These are phyloP conservation scores for Mungos mungo DNA, from an alignment of 2,113 vertebrate genomes.

Conservation along the genomic window DNA sequence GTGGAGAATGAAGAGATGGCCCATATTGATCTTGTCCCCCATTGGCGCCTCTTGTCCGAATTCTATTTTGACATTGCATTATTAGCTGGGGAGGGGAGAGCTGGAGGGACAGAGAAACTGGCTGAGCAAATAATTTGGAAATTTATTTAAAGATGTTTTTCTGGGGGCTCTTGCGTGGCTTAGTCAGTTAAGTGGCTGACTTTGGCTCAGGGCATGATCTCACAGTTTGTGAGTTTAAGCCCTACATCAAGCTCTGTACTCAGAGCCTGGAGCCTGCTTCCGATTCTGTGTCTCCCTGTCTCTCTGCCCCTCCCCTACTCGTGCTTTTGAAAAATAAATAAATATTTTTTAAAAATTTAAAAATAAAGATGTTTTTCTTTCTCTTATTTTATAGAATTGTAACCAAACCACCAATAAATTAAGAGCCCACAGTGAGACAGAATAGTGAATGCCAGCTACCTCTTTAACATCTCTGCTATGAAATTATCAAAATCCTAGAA, in stretches of 20 bases:
- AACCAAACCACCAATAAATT: background rate
- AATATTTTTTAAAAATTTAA: too few species aligned
- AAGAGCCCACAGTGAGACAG: background rate
- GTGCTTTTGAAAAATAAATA: too few species aligned
- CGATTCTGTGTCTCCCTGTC: too few species aligned
- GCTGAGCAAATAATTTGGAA: constrained; percentile 29
- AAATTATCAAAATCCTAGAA: background rate
- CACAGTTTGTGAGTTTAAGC: too few species aligned
- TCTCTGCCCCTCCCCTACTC: too few species aligned
- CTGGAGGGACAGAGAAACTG: background rate
- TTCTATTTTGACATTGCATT: background rate
- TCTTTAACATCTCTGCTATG: background rate
- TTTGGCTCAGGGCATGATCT: too few species aligned
- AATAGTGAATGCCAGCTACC: background rate
- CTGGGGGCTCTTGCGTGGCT: too few species aligned
- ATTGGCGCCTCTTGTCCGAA: fast-evolving
- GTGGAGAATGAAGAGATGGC: background rate
- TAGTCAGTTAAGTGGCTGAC: too few species aligned
- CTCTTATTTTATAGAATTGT: background rate
- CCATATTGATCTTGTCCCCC: background rate
- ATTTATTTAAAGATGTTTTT: background rate
- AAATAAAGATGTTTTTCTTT: background rate
- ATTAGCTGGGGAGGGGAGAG: background rate
- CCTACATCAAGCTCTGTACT: too few species aligned
- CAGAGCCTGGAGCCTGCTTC: too few species aligned